Evolutionary conservation across 2,113 vertebrate genomes (phyloP).

Genomic region (Panurus biarmicus): DNA sequence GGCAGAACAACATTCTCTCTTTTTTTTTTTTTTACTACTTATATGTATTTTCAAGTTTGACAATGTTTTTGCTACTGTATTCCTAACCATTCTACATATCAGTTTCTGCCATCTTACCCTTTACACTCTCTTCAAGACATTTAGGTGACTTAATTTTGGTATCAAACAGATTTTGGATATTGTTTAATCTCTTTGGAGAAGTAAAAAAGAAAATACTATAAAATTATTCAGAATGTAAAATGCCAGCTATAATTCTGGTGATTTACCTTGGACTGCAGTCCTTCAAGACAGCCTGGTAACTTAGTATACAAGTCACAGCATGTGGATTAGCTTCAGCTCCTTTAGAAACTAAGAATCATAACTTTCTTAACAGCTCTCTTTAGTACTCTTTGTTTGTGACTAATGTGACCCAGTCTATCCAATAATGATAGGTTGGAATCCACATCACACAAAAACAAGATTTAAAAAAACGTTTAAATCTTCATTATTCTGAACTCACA

Average conservation of each 20-base stretch:
- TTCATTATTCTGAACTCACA: background rate
- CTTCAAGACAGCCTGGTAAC: background rate
- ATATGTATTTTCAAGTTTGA: background rate
- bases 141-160: background rate
- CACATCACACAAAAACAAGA: background rate
- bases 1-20: background rate
- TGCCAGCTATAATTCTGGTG: background rate
- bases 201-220: background rate
- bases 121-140: background rate
- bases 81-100: background rate
- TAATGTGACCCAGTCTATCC: background rate
- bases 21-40: background rate
- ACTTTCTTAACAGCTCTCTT: background rate
- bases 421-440: background rate
- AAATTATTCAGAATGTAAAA: background rate
- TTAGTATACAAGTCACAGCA: background rate
- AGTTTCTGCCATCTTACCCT: background rate
- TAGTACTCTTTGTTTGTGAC: background rate
- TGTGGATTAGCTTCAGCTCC: background rate
- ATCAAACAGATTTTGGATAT: background rate
- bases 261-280: background rate
- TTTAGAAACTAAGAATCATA: background rate
- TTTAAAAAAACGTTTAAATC: background rate
- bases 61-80: background rate
- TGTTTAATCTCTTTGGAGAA: background rate